These are phyloP conservation scores for Drosophila pachea DNA, from an alignment of 1,140 invertebrate genomes.

Conservation along the genomic window DNA sequence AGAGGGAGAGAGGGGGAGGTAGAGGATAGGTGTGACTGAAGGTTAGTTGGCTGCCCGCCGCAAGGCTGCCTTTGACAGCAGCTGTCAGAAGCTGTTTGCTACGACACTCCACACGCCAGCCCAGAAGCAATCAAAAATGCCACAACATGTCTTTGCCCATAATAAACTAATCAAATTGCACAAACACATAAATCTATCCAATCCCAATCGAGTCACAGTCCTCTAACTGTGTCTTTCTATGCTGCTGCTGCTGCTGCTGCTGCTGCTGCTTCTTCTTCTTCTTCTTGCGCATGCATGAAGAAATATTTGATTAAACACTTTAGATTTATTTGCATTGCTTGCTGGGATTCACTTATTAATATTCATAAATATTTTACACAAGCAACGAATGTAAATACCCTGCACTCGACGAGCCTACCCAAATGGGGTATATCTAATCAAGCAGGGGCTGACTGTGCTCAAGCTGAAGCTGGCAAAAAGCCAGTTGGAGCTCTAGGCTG, in stretches of 20 bases:
- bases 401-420: neutral
- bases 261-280: no score
- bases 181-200: neutral
- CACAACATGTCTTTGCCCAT: no score
- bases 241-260: no score
- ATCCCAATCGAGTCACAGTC: neutral
- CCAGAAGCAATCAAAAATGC: constrained; percentile 11
- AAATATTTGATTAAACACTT: constrained; percentile 34
- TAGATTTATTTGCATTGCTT: constrained; percentile 35
- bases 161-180: constrained; percentile 19
- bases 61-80: constrained; percentile 52
- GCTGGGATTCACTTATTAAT: constrained; percentile 35
- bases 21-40: neutral
- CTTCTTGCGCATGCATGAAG: no score
- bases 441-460: neutral
- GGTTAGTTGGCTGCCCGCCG: constrained; percentile 10
- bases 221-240: no score
- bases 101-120: constrained; percentile 24
- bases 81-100: constrained; percentile 66
- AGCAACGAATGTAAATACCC: constrained; percentile 13
- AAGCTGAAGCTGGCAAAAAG: no score
- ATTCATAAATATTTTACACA: constrained; percentile 34
- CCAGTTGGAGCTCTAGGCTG: no score
- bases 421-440: neutral
- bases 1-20: neutral